Percentiles rank a stretch among this genome's conserved stretches.
Conservation (phyloP, 92 coral and sea anemone genomes). For the Porites evermanni region DNA sequence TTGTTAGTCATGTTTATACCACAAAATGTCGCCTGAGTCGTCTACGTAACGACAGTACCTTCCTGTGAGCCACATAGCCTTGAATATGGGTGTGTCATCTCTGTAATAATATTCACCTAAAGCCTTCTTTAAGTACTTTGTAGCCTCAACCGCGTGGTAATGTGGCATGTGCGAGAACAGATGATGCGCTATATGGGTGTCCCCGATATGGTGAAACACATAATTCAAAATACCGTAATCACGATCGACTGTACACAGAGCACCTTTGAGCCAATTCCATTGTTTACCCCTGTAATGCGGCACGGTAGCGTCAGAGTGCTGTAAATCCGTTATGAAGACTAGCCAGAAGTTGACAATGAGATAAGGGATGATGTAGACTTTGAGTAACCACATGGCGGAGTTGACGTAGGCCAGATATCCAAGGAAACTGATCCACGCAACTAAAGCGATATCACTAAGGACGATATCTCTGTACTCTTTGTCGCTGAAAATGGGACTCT, state of each 20-base stretch:
- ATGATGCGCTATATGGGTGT: conserved; percentile 70
- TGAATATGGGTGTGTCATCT: conserved; percentile 61
- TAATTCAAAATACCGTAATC: conserved; percentile 67
- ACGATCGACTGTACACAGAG: conserved; percentile 70
- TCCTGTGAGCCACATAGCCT: conserved; percentile 70
- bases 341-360: conserved; percentile 72
- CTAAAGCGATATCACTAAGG: conserved; percentile 66
- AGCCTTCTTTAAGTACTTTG: conserved; percentile 40
- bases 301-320: conserved; percentile 70
- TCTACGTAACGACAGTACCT: conserved; percentile 75
- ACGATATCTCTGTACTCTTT: conserved; percentile 60
- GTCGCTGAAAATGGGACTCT: conserved; percentile 61
- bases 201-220: conserved; percentile 73
- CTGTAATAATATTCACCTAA: conserved; percentile 63
- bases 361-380: conserved; percentile 66
- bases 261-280: conserved; percentile 77
- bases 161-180: conserved; percentile 69
- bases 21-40: conserved; percentile 44
- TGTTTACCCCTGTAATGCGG: conserved; percentile 67
- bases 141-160: conserved; percentile 74
- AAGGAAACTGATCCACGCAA: conserved; percentile 62
- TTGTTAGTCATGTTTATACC: conserved; percentile 61
- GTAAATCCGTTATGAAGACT: conserved; percentile 66
- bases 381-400: conserved; percentile 55
- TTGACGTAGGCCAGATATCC: conserved; percentile 46